phyloP scores from a whole-genome alignment of 2,888 invertebrate species.

The Biston stratarius region DNA sequence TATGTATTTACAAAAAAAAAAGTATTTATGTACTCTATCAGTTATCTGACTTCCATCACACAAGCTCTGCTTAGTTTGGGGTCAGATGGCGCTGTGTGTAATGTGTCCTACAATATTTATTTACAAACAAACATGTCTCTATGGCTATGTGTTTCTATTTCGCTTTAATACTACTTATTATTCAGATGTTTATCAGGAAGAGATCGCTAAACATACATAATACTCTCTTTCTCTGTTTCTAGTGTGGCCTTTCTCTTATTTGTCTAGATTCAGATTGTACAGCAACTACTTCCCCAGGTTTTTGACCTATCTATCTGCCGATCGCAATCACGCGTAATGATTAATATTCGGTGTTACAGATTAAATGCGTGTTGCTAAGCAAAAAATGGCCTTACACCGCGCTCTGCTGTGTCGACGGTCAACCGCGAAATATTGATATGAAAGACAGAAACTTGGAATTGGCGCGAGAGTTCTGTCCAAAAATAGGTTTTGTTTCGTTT shows the following conservation, averaged over 20 bases:
- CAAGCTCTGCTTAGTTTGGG: too few species aligned
- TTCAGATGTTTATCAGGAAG: too few species aligned
- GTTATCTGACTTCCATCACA: too few species aligned
- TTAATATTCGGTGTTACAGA: conserved; percentile 51
- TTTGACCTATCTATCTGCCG: conserved; percentile 39
- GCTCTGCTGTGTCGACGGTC: conserved; percentile 34
- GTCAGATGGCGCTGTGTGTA: too few species aligned
- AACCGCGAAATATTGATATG: conserved; percentile 32
- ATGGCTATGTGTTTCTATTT: too few species aligned
- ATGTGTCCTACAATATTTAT: too few species aligned
- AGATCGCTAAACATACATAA: too few species aligned
- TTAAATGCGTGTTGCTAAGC: conserved; percentile 43
- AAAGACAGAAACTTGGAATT: conserved; percentile 1
- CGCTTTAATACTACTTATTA: too few species aligned
- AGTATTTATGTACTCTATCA: too few species aligned
- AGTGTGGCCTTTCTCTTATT: neutral
- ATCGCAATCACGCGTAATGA: conserved; percentile 53
- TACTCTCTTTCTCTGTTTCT: too few species aligned
- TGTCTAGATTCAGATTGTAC: conserved; percentile 2
- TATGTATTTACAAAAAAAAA: too few species aligned
- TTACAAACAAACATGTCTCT: too few species aligned
- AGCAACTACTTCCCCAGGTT: conserved; percentile 28
- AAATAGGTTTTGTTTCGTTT: neutral
- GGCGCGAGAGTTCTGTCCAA: conserved; percentile 13
- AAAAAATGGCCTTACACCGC: conserved; percentile 46